Conservation (phyloP, 2,797 vertebrate genomes). For the Geotrypetes seraphini region DNA sequence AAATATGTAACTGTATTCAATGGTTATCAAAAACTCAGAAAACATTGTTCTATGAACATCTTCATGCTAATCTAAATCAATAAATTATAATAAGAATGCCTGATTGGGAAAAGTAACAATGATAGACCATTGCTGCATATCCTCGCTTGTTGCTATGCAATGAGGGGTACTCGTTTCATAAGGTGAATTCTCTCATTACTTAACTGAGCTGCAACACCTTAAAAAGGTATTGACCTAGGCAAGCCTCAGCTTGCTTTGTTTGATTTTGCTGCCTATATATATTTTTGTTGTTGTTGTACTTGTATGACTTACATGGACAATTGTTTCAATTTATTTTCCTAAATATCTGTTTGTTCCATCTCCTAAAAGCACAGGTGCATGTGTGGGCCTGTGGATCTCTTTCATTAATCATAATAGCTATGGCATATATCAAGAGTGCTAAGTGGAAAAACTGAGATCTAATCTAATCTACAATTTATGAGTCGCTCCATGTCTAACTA, state of each 20-base stretch:
- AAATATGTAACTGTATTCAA: constrained; percentile 1
- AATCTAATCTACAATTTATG: too few relatives aligned
- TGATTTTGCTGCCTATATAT: constrained; percentile 3
- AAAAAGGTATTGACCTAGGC: constrained; percentile 3
- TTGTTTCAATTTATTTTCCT: constrained; percentile 5
- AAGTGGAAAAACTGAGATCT: not conserved
- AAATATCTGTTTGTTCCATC: not conserved
- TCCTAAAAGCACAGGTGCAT: not conserved
- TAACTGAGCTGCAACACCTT: constrained; percentile 8
- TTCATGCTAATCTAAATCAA: not conserved
- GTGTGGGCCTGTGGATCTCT: not conserved
- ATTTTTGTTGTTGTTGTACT: constrained; percentile 15
- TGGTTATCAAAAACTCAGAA: constrained; percentile 3
- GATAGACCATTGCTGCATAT: not conserved
- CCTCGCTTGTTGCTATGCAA: constrained; percentile 6
- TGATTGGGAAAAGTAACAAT: constrained; percentile 7
- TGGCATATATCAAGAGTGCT: not conserved
- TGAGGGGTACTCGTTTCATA: constrained; percentile 2
- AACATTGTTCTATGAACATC: constrained; percentile 5
- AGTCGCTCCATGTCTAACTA: too few relatives aligned
- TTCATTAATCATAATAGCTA: not conserved
- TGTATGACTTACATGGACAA: constrained; percentile 9
- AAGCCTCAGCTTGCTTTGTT: constrained; percentile 17
- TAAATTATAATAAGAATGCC: not conserved
- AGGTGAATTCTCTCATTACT: not conserved